Evolutionary conservation across 2,888 invertebrate genomes (phyloP).

Genomic region (Poecilus cupreus): DNA sequence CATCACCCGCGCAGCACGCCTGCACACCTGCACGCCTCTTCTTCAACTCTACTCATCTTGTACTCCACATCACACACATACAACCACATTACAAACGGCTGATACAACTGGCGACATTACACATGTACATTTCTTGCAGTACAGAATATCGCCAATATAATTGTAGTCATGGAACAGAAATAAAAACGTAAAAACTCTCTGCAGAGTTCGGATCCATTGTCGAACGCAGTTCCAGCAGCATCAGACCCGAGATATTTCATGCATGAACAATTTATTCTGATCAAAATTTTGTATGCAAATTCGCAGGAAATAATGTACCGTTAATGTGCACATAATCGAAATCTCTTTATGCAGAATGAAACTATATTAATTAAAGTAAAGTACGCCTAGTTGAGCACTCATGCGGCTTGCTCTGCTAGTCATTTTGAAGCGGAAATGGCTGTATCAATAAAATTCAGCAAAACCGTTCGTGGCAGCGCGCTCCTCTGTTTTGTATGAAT

Average conservation of each 20-base stretch:
- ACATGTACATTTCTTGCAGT: too few relatives aligned
- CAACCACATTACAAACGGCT: too few relatives aligned
- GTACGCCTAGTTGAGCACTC: conserved; percentile 40
- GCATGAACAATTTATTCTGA: conserved; percentile 47
- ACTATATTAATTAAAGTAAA: conserved; percentile 57
- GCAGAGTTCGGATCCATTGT: neutral
- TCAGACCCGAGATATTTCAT: conserved; percentile 35
- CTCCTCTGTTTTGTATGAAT: conserved; percentile 49
- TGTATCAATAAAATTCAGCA: conserved; percentile 57
- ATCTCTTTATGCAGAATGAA: conserved; percentile 52
- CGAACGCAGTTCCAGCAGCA: neutral
- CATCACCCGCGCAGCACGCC: too few relatives aligned
- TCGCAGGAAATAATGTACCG: conserved; percentile 44
- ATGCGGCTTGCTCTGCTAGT: conserved; percentile 24
- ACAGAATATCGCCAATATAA: too few relatives aligned
- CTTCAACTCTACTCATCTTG: neutral
- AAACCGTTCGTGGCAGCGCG: conserved; percentile 42
- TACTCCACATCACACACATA: neutral
- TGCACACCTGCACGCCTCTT: too few relatives aligned
- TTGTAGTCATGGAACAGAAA: too few relatives aligned
- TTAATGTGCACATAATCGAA: conserved; percentile 55
- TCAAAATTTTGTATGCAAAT: conserved; percentile 56
- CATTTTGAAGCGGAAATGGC: conserved; percentile 40
- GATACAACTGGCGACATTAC: too few relatives aligned
- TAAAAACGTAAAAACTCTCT: neutral